Base-by-base conservation (phyloP, 53 echinoderm and acorn worm genomes). In the Pentamera pediparva region DNA sequence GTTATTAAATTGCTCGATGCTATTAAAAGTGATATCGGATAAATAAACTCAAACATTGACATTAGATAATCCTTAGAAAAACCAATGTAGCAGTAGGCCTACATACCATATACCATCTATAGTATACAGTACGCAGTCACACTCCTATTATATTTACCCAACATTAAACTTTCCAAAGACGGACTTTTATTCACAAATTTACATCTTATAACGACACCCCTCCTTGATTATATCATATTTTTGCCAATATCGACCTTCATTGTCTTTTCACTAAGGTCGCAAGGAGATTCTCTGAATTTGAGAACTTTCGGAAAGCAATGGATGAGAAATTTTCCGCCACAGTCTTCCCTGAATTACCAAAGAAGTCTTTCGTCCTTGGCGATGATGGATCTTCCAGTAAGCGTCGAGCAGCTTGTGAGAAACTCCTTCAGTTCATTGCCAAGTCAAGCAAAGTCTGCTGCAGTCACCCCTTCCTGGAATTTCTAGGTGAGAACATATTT, bases 281-380 rank as follows among this genome's bases (percentile, higher is more conserved):
- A n/a, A 91, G 91, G 54, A 56, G 58, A 33, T 88, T 88, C 72
- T 36, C 80, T 39, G 91, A 98, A 47, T 98, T 98, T 86, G 91
- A 98, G 37, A 67, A 85, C 13, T 61, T 98, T 2, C 91, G 88
- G 74, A 98, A 89, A 80, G 75, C 84, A 13, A 47, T 98, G 69
- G 85, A 79, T 50, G 91, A 98, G 28, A 79, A 85, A 2, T 91
- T 74, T 50, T 91, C 98, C 15, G 98, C 98, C 25, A 98, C 98
- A n/a, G 70, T 98, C 78, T 89, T 92, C 38, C 91, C 91, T 3
- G 92, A 83, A 3, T 78, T 98, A 13, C 98, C 98, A 36, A 86
- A 75, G 55, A 89, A 92, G 52, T 33, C 87, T 1, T 75, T 98
- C 6, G 84, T 96, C 77, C 35, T 85, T 47, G 82, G 76, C 28